Evolutionary conservation across 2,797 vertebrate genomes (phyloP).

Genomic region (Xenops minutus): DNA sequence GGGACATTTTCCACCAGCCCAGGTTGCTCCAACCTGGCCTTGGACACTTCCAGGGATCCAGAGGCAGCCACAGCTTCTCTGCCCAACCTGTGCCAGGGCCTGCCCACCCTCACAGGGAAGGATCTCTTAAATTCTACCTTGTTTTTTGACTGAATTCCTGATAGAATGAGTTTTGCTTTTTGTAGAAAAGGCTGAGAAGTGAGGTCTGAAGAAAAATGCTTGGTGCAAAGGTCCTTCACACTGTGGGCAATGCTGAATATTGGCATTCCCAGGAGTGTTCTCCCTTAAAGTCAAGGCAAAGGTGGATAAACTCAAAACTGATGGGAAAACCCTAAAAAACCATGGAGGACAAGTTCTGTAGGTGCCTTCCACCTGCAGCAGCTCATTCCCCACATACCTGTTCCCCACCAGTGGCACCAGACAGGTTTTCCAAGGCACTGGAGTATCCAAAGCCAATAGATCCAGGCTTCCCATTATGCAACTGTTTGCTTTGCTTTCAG

Average conservation of each 20-base stretch:
- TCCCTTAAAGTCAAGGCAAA: not conserved
- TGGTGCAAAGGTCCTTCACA: not conserved
- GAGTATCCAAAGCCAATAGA: not conserved
- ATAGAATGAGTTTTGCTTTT: not conserved
- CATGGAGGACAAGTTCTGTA: not conserved
- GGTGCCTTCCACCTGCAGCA: not conserved
- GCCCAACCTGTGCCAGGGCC: not conserved
- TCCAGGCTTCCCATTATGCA: not conserved
- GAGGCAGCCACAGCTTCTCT: not conserved
- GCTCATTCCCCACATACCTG: fast-evolving
- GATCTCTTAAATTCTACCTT: not conserved
- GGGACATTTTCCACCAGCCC: fast-evolving
- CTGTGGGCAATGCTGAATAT: not conserved
- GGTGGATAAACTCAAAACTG: not conserved
- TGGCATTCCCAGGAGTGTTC: not conserved
- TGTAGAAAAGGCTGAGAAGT: fast-evolving
- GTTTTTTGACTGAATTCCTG: not conserved
- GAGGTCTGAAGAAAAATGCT: not conserved
- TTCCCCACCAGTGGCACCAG: not conserved
- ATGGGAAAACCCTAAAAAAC: not conserved
- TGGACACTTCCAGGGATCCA: not conserved
- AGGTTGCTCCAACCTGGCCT: fast-evolving
- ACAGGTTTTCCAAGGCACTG: not conserved
- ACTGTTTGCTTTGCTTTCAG: not conserved
- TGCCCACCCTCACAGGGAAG: fast-evolving